A percentile compares a stretch with the other conserved stretches of the same genome.
These are phyloP conservation scores for Hippocampus guttulatus DNA, from an alignment of 2,113 vertebrate genomes.

Conservation along the genomic window DNA sequence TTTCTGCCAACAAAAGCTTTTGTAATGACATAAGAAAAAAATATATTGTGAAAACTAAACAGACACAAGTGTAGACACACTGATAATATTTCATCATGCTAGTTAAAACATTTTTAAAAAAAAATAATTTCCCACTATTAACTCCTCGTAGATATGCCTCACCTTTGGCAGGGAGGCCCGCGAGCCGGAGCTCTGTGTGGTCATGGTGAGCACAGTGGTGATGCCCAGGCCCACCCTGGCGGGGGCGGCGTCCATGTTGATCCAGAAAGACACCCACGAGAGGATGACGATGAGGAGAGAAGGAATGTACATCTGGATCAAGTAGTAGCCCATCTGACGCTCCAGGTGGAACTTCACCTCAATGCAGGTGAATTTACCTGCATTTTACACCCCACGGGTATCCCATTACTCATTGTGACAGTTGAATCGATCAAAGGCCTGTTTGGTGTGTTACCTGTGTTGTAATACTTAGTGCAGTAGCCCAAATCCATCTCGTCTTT, in stretches of 20 bases:
- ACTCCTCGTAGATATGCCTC: conserved; percentile 42
- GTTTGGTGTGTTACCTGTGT: conserved; percentile 76
- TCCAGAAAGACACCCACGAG: conserved; percentile 94
- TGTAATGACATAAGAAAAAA: no score
- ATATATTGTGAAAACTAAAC: no score
- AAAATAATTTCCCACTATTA: neutral
- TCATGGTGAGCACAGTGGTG: conserved; percentile 92
- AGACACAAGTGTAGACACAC: no score
- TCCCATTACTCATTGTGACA: neutral
- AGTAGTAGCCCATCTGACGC: conserved; percentile 91
- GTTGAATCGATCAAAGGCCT: neutral
- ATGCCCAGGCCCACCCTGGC: conserved; percentile 89
- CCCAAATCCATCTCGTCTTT: conserved; percentile 89
- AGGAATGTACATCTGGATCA: conserved; percentile 97
- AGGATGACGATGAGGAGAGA: conserved; percentile 91
- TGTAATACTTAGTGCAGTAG: conserved; percentile 91
- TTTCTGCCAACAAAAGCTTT: no score
- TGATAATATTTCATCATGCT: no score
- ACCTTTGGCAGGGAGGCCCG: conserved; percentile 90
- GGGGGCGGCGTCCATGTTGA: conserved; percentile 90
- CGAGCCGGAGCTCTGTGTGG: conserved; percentile 88
- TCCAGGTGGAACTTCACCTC: conserved; percentile 93
- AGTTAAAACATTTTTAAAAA: no score
- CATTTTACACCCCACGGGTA: neutral
- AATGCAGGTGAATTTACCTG: conserved; percentile 92